Evolutionary conservation across 2,113 vertebrate genomes (phyloP).

Genomic region (Ciconia stormi): DNA sequence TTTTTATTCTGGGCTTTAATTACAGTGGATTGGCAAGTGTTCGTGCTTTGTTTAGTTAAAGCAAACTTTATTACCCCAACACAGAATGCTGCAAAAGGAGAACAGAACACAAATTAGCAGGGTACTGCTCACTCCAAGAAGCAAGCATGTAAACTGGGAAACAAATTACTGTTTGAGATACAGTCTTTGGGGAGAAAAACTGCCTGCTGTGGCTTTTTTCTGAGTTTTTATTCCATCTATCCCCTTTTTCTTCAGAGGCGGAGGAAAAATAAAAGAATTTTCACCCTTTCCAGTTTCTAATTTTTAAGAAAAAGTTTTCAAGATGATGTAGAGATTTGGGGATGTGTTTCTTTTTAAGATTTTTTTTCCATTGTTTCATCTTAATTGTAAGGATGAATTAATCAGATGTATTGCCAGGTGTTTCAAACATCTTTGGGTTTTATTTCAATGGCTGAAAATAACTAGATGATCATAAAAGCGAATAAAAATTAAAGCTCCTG

Average conservation of each 20-base stretch:
- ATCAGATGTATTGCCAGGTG: background rate
- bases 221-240: background rate
- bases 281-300: background rate
- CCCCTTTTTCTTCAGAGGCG: background rate
- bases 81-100: slow-evolving; percentile 10
- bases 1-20: slow-evolving; percentile 63
- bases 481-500: background rate
- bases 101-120: slow-evolving; percentile 38
- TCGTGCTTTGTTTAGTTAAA: slow-evolving; percentile 63
- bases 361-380: background rate
- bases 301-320: background rate
- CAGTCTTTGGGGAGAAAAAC: background rate
- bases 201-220: background rate
- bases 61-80: slow-evolving; percentile 51
- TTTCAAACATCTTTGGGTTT: background rate
- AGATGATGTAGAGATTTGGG: background rate
- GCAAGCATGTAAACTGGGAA: background rate
- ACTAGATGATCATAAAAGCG: background rate
- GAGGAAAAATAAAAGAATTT: background rate
- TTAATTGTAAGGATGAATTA: background rate
- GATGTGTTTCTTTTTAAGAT: background rate
- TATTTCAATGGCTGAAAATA: background rate
- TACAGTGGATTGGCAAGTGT: slow-evolving; percentile 54
- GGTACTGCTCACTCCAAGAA: background rate
- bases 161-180: background rate